These are phyloP conservation scores for Ciconia boyciana DNA, from an alignment of 2,113 vertebrate species.

Conservation along the genomic window DNA sequence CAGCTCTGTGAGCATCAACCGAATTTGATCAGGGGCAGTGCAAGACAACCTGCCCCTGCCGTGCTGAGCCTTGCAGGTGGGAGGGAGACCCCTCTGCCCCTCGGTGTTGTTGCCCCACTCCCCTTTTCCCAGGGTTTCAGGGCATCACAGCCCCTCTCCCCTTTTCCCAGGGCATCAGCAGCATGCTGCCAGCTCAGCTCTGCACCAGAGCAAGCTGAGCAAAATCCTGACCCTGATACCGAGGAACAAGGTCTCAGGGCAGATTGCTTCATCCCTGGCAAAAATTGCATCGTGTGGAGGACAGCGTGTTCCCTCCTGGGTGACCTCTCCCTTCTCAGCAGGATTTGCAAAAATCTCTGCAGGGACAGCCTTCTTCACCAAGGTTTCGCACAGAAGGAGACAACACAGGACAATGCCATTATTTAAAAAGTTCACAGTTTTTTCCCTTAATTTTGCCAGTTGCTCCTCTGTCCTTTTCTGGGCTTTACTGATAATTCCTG, in stretches of 20 bases:
- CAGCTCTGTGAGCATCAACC: not conserved
- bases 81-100: rapidly evolving
- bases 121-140: not conserved
- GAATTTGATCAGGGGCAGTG: not conserved
- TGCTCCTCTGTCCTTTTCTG: not conserved
- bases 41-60: not conserved
- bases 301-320: not conserved
- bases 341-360: not conserved
- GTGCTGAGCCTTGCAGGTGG: not conserved
- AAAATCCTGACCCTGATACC: not conserved
- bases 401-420: not conserved
- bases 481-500: not conserved
- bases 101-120: rapidly evolving
- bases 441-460: not conserved
- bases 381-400: not conserved
- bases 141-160: not conserved
- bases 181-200: not conserved
- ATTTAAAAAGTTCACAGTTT: not conserved
- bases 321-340: not conserved
- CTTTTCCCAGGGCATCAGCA: not conserved
- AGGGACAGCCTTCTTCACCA: not conserved
- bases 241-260: not conserved
- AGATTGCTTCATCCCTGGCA: not conserved
- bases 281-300: not conserved
- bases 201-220: not conserved